Conservation (phyloP, 2,888 invertebrate species). For the Ennomos fuscantarius region DNA sequence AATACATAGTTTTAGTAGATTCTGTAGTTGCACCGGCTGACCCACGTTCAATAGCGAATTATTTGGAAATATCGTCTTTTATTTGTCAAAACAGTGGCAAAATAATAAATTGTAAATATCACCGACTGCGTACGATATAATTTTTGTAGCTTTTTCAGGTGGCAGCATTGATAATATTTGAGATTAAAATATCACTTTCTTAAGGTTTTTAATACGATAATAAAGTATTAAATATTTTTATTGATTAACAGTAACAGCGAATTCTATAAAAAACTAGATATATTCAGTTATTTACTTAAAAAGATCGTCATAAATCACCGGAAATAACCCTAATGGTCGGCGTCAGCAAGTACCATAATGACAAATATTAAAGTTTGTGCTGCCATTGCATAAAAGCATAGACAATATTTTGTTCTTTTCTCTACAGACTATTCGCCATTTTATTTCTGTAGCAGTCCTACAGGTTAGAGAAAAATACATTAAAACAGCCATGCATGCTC, state of each 20-base stretch:
- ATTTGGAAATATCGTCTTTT: slow-evolving; percentile 49
- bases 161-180: slow-evolving; percentile 59
- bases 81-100: slow-evolving; percentile 80
- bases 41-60: slow-evolving; percentile 41
- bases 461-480: too few relatives aligned
- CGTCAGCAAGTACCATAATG: slow-evolving; percentile 79
- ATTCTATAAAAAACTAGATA: neutral
- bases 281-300: neutral
- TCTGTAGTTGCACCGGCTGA: slow-evolving; percentile 45
- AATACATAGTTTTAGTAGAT: slow-evolving; percentile 43
- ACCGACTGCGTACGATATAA: slow-evolving; percentile 83
- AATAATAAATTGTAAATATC: slow-evolving; percentile 81
- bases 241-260: neutral
- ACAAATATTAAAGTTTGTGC: slow-evolving; percentile 38
- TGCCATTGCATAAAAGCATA: slow-evolving; percentile 44
- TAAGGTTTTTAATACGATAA: neutral
- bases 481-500: too few relatives aligned
- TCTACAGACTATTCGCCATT: too few relatives aligned
- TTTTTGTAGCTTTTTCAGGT: slow-evolving; percentile 57
- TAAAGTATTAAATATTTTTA: neutral
- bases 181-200: neutral
- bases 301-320: slow-evolving; percentile 43
- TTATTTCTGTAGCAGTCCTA: too few relatives aligned
- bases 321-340: slow-evolving; percentile 62
- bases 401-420: slow-evolving; percentile 1